A percentile compares a stretch with the other conserved stretches of the same genome.
Evolutionary conservation across 2,113 vertebrate genomes (phyloP).

Genomic region (Dasyprocta punctata): DNA sequence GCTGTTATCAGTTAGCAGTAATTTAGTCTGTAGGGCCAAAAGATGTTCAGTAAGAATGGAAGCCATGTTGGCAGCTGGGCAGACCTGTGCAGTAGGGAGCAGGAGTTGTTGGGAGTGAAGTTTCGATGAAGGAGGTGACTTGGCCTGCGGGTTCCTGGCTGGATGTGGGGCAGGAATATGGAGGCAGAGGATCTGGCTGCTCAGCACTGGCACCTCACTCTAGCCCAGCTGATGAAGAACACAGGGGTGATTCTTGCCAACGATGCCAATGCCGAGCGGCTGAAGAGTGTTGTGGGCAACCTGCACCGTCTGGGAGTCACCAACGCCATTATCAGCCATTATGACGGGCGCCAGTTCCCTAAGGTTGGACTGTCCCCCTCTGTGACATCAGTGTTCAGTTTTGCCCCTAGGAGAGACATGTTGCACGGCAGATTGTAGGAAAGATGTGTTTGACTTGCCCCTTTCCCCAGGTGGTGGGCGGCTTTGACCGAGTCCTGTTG

Average conservation of each 20-base stretch:
- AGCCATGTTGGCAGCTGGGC: rapidly evolving
- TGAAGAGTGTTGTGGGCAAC: slow-evolving; percentile 97
- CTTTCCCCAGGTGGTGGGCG: slow-evolving; percentile 92
- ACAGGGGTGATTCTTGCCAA: slow-evolving; percentile 96
- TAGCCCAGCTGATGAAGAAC: slow-evolving; percentile 99
- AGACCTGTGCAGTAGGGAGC: background rate
- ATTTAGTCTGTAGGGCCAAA: background rate
- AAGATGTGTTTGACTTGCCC: background rate
- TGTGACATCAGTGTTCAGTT: background rate
- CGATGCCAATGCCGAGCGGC: slow-evolving; percentile 92
- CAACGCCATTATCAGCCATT: slow-evolving; percentile 94
- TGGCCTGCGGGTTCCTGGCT: background rate
- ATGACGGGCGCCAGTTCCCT: slow-evolving; percentile 96
- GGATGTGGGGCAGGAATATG: background rate
- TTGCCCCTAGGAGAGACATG: background rate
- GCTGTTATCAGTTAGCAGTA: background rate
- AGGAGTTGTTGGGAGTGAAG: background rate
- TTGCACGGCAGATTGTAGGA: background rate
- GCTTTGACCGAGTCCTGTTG: slow-evolving; percentile 96
- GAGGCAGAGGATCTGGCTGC: rapidly evolving
- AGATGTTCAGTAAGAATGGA: background rate
- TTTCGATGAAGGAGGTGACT: background rate
- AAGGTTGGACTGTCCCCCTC: slow-evolving; percentile 87
- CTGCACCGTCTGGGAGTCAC: slow-evolving; percentile 96
- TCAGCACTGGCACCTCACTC: background rate